Percentiles rank a stretch among this genome's conserved stretches.
Conservation (phyloP, 2,113 vertebrate genomes). For the Paracyprichromis sp. region DNA sequence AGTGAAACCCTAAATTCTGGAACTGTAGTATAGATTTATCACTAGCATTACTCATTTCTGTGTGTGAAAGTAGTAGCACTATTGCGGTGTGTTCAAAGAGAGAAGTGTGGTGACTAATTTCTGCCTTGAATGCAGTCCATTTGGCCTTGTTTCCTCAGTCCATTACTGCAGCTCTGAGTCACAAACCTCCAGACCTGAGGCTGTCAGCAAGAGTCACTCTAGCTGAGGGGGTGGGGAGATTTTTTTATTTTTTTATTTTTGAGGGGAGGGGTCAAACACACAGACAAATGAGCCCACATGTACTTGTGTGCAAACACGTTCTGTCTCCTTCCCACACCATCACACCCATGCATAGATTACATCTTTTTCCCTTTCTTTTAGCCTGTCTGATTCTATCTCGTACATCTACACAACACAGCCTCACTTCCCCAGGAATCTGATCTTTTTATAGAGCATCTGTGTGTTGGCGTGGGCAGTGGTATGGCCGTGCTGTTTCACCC, state of each 20-base stretch:
- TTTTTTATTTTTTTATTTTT: neutral
- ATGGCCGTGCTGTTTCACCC: slow-evolving; percentile 43
- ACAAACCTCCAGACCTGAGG: slow-evolving; percentile 52
- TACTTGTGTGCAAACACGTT: neutral
- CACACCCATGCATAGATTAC: neutral
- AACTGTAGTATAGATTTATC: slow-evolving; percentile 2
- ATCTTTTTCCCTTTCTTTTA: neutral
- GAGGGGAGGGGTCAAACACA: neutral
- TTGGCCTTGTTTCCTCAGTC: slow-evolving; percentile 39
- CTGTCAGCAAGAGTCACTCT: slow-evolving; percentile 40
- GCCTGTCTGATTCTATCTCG: neutral
- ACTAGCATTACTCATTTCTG: slow-evolving; percentile 4
- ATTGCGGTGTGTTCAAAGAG: slow-evolving; percentile 2
- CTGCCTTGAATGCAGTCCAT: slow-evolving; percentile 47
- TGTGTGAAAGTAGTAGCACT: slow-evolving; percentile 5
- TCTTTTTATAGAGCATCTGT: slow-evolving; percentile 56
- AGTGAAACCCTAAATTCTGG: neutral
- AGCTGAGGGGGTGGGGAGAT: neutral
- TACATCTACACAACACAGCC: neutral
- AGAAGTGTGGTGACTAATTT: slow-evolving; percentile 47
- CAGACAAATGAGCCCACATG: neutral
- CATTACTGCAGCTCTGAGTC: slow-evolving; percentile 55
- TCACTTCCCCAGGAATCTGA: slow-evolving; percentile 24
- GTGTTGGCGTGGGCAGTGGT: slow-evolving; percentile 43
- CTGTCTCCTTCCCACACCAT: neutral